A percentile compares a stretch with the other conserved stretches of the same genome.
phyloP scores from a whole-genome alignment of 2,888 invertebrate species.

The Euzophera pinguis region DNA sequence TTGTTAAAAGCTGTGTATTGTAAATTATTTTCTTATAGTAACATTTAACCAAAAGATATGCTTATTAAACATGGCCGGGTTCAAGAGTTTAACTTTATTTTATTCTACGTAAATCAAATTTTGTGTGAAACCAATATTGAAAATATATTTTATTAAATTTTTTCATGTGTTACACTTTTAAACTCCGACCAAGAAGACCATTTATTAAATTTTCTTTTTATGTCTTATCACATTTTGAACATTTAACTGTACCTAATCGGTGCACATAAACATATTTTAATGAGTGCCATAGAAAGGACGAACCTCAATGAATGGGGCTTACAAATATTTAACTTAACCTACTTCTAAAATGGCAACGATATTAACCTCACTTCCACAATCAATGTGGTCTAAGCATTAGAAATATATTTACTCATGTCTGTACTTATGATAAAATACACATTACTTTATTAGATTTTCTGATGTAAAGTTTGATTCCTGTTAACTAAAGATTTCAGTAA shows the following conservation, averaged over 20 bases:
- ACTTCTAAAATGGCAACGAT: slow-evolving; percentile 57
- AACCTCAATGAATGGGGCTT: neutral
- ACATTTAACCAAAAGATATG: slow-evolving; percentile 6
- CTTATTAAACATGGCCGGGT: slow-evolving; percentile 38
- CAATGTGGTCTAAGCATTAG: slow-evolving; percentile 21
- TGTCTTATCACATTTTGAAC: neutral
- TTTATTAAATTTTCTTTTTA: neutral
- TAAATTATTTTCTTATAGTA: slow-evolving; percentile 14
- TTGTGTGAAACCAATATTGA: neutral
- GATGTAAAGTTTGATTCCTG: too few relatives aligned
- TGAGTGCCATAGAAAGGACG: neutral
- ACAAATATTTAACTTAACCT: slow-evolving; percentile 37
- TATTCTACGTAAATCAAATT: neutral
- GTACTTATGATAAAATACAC: too few relatives aligned
- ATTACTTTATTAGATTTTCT: too few relatives aligned
- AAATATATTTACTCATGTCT: too few relatives aligned
- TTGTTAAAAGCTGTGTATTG: neutral
- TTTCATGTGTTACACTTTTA: slow-evolving; percentile 50
- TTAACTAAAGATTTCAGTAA: too few relatives aligned
- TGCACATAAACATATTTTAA: neutral
- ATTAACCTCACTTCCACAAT: slow-evolving; percentile 37
- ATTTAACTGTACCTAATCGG: neutral
- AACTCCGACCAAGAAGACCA: slow-evolving; percentile 51
- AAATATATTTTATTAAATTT: too few relatives aligned
- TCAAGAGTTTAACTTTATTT: slow-evolving; percentile 59